Evolutionary conservation across 2,797 vertebrate genomes (phyloP).

Genomic region (Adelosebastes latens): DNA sequence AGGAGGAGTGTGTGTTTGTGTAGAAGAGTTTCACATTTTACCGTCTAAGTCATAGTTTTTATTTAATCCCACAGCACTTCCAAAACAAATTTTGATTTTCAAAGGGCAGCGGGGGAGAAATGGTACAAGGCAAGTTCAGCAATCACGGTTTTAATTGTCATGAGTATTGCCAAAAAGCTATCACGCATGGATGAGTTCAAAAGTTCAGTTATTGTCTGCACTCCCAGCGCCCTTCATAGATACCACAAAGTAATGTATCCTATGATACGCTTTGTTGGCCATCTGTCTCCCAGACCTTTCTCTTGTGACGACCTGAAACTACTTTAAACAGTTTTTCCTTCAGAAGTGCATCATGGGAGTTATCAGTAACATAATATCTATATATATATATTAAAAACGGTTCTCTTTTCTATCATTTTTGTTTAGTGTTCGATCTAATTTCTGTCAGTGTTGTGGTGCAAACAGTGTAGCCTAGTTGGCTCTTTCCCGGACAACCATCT

Average conservation of each 20-base stretch:
- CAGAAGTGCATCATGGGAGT: not conserved
- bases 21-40: conserved; percentile 9
- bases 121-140: conserved; percentile 6
- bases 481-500: not conserved
- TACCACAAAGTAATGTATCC: not conserved
- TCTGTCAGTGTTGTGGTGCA: not conserved
- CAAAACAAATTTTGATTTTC: not conserved
- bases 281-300: conserved; percentile 2
- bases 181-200: conserved; percentile 26
- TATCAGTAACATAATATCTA: not conserved
- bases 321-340: conserved; percentile 1
- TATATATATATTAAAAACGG: not conserved
- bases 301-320: conserved; percentile 2
- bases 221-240: conserved; percentile 11
- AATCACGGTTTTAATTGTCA: conserved; percentile 5
- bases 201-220: not conserved
- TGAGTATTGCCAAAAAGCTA: not conserved
- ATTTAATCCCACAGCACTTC: not conserved
- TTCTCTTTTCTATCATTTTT: not conserved
- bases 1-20: conserved; percentile 21
- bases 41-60: conserved; percentile 6
- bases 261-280: conserved; percentile 5
- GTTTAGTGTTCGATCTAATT: not conserved
- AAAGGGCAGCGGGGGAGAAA: not conserved
- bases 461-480: not conserved